Evolutionary conservation across 2,113 vertebrate species (phyloP), one percentile per base, ranked within the genome.

Genomic region (Plecturocebus donacophilus): DNA sequence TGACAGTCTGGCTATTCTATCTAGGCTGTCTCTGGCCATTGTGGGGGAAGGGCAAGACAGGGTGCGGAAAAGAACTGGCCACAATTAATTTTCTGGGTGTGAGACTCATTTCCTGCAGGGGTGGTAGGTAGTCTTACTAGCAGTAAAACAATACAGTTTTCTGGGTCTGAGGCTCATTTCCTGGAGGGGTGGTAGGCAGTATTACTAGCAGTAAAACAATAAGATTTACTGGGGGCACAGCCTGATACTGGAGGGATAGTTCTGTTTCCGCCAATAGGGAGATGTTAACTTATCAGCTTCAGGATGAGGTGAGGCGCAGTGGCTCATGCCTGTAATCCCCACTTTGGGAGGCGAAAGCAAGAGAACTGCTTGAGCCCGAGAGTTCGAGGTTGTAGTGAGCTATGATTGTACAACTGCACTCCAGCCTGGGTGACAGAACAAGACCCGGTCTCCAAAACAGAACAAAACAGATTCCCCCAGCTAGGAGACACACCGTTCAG

Each of bases 81-180:
- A 71, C 75, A 32, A 23, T 91, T 93, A 88, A 90, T 70, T 21
- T 94, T 79, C 76, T 93, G 89, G 84, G 75, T 89, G 87, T 90
- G 54, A 54, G 71, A 52, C 35, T 73, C 47, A 40, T 89, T 92
- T 94, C 64, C 80, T 61, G 21, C 9, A 84, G 61, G 12, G 19
- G 9, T 76, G 81, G 73, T 87, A 42, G 68, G n/a, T 23, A 94
- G 6, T 75, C 87, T 92, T 81, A n/a, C 25, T 13, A 90, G 73
- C 42, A 49, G 27, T 85, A 83, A 75, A 91, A 52, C 25, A 79
- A 13, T 87, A 81, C n/a, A n/a, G n/a, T 70, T 21, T 94, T 79
- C 76, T 93, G 89, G 84, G 75, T 89, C 83, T 90, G 54, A 54
- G 71, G 45, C 35, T 73, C 47, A 40, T 89, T 92, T 94, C 64